These are phyloP conservation scores for Melanostoma mellinum DNA, from an alignment of 2,888 invertebrate genomes.

Conservation along the genomic window DNA sequence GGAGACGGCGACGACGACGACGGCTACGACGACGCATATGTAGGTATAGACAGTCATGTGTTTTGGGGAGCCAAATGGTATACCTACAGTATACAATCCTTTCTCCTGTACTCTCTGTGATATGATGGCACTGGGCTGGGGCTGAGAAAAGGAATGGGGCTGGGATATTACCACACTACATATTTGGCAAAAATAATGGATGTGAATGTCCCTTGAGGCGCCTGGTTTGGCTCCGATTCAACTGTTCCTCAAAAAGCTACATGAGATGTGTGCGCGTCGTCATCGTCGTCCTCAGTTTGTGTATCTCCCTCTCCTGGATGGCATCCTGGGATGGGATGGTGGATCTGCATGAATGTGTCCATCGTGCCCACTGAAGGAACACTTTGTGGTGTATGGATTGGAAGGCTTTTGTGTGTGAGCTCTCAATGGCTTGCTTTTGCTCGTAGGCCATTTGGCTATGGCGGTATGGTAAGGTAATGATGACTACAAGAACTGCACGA, in stretches of 20 bases:
- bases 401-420: constrained; percentile 53
- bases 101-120: constrained; percentile 35
- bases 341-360: constrained; percentile 12
- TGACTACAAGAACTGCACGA: constrained; percentile 47
- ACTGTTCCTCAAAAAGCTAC: constrained; percentile 70
- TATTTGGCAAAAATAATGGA: constrained; percentile 73
- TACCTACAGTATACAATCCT: constrained; percentile 38
- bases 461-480: constrained; percentile 52
- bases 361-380: constrained; percentile 43
- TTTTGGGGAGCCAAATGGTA: too few relatives aligned
- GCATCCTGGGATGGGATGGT: constrained; percentile 61
- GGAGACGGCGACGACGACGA: constrained; percentile 3
- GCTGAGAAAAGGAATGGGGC: background rate
- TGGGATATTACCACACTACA: constrained; percentile 45
- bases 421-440: constrained; percentile 43
- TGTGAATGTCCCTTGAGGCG: constrained; percentile 73
- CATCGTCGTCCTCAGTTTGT: constrained; percentile 26
- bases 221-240: constrained; percentile 73
- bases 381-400: constrained; percentile 64
- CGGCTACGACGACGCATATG: constrained; percentile 1
- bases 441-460: constrained; percentile 70
- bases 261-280: constrained; percentile 57
- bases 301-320: constrained; percentile 20
- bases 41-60: constrained; percentile 2
- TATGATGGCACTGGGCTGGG: constrained; percentile 15